A percentile compares a stretch with the other conserved stretches of the same genome.
These are phyloP conservation scores for Xyliphius kryptos DNA, from an alignment of 2,113 vertebrate genomes.

Conservation along the genomic window DNA sequence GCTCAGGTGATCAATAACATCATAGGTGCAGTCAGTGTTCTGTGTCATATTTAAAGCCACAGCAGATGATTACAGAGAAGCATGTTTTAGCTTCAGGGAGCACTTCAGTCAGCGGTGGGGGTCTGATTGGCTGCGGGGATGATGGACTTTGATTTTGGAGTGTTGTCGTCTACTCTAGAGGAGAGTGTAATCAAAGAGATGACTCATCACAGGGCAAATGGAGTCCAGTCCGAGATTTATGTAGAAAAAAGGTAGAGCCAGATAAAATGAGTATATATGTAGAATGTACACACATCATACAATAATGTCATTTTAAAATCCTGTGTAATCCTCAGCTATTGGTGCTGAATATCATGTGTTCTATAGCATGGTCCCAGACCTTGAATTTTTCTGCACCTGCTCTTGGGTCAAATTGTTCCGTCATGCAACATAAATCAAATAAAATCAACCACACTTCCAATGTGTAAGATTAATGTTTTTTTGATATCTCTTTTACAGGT, in stretches of 20 bases:
- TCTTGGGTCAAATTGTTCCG: too few relatives aligned
- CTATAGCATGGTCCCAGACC: too few relatives aligned
- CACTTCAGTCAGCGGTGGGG: not conserved
- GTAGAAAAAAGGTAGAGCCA: too few relatives aligned
- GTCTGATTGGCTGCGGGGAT: conserved; percentile 8
- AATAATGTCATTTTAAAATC: too few relatives aligned
- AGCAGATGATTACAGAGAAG: not conserved
- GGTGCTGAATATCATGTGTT: too few relatives aligned
- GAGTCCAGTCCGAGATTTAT: too few relatives aligned
- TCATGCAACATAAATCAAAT: too few relatives aligned
- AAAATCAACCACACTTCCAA: not conserved
- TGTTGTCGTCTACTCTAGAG: not conserved
- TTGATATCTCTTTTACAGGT: conserved; percentile 70
- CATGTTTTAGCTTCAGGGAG: conserved; percentile 16
- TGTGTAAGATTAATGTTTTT: not conserved
- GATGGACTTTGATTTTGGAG: conserved; percentile 18
- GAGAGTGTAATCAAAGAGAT: conserved; percentile 11
- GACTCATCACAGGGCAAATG: conserved; percentile 9
- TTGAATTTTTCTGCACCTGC: too few relatives aligned
- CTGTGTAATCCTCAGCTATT: too few relatives aligned
- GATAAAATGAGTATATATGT: too few relatives aligned
- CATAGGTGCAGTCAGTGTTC: conserved; percentile 3
- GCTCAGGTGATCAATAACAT: not conserved
- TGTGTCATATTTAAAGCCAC: conserved; percentile 9
- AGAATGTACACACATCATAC: too few relatives aligned